phyloP scores from a whole-genome alignment of 2,797 vertebrate genomes.

The Toxotes lorentzi region DNA sequence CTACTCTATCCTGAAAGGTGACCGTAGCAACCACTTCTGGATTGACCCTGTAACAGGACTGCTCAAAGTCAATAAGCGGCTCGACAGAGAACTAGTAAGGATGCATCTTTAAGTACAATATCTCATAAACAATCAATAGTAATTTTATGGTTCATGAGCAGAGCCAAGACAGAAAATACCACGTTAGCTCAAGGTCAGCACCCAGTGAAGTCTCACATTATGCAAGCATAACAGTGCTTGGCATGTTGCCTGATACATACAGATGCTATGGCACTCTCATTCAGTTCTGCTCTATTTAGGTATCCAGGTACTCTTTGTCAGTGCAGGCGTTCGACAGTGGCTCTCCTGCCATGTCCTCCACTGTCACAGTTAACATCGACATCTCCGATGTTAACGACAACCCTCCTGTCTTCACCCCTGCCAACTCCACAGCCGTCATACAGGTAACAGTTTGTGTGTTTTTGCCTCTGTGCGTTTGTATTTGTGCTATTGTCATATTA shows the following conservation, averaged over 20 bases:
- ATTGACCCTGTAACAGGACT: constrained; percentile 92
- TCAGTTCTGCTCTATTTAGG: constrained; percentile 71
- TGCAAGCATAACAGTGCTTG: constrained; percentile 22
- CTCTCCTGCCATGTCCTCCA: constrained; percentile 90
- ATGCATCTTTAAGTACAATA: constrained; percentile 47
- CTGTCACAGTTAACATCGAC: constrained; percentile 93
- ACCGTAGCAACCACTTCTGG: constrained; percentile 94
- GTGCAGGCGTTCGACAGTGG: constrained; percentile 96
- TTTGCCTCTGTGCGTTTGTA: background rate
- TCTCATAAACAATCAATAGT: constrained; percentile 68
- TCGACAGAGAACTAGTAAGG: constrained; percentile 95
- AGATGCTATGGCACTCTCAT: constrained; percentile 16
- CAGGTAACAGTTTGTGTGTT: constrained; percentile 84
- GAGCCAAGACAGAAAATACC: constrained; percentile 34
- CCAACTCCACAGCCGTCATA: constrained; percentile 92
- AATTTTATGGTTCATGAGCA: constrained; percentile 72
- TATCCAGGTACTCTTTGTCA: constrained; percentile 93
- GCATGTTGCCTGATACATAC: constrained; percentile 39
- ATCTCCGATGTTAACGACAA: constrained; percentile 98
- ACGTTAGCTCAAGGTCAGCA: constrained; percentile 58
- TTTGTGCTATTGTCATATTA: constrained; percentile 1
- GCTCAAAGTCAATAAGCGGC: constrained; percentile 93
- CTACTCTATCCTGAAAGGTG: constrained; percentile 93
- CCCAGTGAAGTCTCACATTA: constrained; percentile 48
- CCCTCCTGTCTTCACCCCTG: constrained; percentile 90